Evolutionary conservation across 1,140 invertebrate species (phyloP), one percentile per base, ranked within the genome.

Genomic region (Tenebrio molitor): DNA sequence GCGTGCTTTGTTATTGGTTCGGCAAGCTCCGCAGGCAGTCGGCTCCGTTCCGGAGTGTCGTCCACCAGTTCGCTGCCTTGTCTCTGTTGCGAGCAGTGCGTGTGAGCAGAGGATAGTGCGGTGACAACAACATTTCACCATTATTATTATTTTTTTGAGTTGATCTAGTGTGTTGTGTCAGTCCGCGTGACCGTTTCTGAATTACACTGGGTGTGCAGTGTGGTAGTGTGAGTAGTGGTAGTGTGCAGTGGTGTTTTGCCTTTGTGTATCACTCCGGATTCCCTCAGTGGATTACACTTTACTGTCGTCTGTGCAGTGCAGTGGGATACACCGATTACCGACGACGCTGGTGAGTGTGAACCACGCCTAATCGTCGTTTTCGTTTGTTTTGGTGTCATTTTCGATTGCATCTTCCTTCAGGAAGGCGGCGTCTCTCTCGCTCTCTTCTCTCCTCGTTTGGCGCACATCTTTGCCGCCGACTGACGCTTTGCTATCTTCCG

Each of bases 271-370:
- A 39, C 36, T 5, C 36, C 36, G 36, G 36, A 39, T 39, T 12
- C 36, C 36, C 36, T 7, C 36, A 39, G 36, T 39, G 50, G 50
- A 58, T 58, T 58, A 58, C 44, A 39, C 12, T 39, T 39, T 39
- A 39, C 36, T 39, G 36, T 39, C 36, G 12, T 3, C 7, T 39
- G 44, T 50, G 44, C 16, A 50, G 58, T 64, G 25, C 58, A 33
- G 23, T 64, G 21, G 58, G 29, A 33, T 29, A 33, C 15, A 36
- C 17, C 34, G 29, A 64, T 10, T 62, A 36, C 34, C 21, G 34
- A 64, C 58, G 53, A 62, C 29, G 21, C 64, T 66, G 64, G 64
- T 66, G 23, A 66, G 64, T 66, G 39, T 25, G 23, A 58, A 58
- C 50, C 50, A 58, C 50, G 15, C 50, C 50, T 58, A 58, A 58